phyloP scores from a whole-genome alignment of 2,113 vertebrate genomes.

The Cinclus cinclus region DNA sequence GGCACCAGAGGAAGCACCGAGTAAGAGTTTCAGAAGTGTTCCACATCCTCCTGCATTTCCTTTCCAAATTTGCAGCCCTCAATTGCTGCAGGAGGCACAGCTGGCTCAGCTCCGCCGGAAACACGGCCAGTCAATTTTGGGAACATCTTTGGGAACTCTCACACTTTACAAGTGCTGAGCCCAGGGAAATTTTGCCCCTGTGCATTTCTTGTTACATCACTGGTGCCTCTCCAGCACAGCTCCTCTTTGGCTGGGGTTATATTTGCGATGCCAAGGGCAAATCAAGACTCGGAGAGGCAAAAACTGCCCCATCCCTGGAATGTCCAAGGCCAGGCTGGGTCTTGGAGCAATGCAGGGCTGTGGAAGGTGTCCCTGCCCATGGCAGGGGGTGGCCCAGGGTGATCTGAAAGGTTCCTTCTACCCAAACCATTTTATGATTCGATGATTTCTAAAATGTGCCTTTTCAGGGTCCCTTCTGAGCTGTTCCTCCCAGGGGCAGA shows the following conservation, averaged over 20 bases:
- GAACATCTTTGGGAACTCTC: background rate
- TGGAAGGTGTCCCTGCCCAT: background rate
- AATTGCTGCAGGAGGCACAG: slow-evolving; percentile 28
- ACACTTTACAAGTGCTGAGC: background rate
- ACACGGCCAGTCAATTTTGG: background rate
- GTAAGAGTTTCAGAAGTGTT: background rate
- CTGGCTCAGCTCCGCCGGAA: slow-evolving; percentile 10
- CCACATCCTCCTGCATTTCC: slow-evolving; percentile 5
- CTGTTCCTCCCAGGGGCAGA: background rate
- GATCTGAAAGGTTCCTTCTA: background rate
- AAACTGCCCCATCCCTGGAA: background rate
- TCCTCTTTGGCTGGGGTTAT: fast-evolving
- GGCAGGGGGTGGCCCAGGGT: background rate
- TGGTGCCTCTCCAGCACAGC: background rate
- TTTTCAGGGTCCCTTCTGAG: background rate
- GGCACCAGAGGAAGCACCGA: background rate
- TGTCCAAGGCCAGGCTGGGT: background rate
- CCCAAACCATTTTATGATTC: background rate
- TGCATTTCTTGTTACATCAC: background rate
- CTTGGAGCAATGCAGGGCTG: background rate
- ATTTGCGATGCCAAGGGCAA: background rate
- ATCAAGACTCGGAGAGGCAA: fast-evolving
- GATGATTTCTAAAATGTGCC: background rate
- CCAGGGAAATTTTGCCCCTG: background rate
- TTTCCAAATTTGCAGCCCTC: background rate